Conservation (phyloP, 2,888 invertebrate species). For the Epicampocera succincta region DNA sequence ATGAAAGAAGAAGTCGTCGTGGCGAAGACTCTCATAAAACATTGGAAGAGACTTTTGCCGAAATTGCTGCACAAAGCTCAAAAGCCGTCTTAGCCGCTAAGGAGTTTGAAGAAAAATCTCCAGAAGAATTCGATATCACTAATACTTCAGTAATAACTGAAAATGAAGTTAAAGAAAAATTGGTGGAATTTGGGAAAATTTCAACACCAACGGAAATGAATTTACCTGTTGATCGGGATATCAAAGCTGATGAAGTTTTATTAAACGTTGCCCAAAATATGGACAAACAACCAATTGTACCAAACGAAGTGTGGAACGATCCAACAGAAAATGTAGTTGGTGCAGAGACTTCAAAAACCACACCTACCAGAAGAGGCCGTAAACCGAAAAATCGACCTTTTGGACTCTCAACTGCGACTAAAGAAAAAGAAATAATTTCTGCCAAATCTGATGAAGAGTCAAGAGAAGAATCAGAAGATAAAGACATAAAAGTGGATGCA, state of each 20-base stretch:
- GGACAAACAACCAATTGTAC: background rate
- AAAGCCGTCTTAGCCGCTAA: conserved; percentile 69
- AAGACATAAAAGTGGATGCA: background rate
- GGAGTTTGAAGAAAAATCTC: conserved; percentile 23
- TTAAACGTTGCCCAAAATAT: background rate
- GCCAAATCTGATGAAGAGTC: background rate
- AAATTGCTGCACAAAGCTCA: conserved; percentile 71
- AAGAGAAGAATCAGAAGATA: background rate
- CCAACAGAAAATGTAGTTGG: conserved; percentile 5
- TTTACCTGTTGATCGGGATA: background rate
- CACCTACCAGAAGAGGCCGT: conserved; percentile 38
- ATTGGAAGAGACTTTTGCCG: conserved; percentile 72
- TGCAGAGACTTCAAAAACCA: conserved; percentile 12
- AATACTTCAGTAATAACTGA: background rate
- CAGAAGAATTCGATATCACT: too few species aligned
- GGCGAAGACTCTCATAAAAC: conserved; percentile 69
- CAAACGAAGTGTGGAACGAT: background rate
- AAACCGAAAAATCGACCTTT: conserved; percentile 51
- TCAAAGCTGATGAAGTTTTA: background rate
- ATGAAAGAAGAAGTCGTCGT: conserved; percentile 70
- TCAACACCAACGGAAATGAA: background rate
- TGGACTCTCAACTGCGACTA: background rate
- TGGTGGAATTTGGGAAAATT: background rate
- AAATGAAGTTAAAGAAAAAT: background rate
- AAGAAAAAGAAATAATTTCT: conserved; percentile 14